Base-by-base conservation (phyloP, 2,888 invertebrate species). In the Cremastinae sp. region DNA sequence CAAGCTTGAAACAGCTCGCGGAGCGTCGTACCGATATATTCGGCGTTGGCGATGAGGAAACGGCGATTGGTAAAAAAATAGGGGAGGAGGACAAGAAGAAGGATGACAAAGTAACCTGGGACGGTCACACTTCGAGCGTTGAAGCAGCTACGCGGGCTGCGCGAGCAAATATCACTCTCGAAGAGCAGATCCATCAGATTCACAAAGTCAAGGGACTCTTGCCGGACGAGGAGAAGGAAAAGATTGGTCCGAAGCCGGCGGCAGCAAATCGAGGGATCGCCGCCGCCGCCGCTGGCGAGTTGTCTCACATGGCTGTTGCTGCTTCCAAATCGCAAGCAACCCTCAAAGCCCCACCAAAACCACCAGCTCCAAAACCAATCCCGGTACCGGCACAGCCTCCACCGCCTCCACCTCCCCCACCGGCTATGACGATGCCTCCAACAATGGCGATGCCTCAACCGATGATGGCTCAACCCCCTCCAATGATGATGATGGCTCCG, bases 1-100 rank as follows among this genome's bases (percentile, higher is more conserved):
- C 96, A 45, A 97, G 96, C 86, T 93, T 99, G 87, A 98, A 98
- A 89, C 95, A 97, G 88, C 92, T 99, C 85, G 99, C 99, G 0
- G 99, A 99, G 89, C 94, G 99, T 82, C 97, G 99, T 95, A 99
- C 99, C 0, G 99, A 99, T 92, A 99, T 99, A 90, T 99, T 99
- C 91, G 99, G 99, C 91, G 96, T 97, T 78, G 99, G 99, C 72
- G 97, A 97, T 89, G 98, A 99, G 90, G 99, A 99, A 92, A 98
- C 99, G 0, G 97, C 97, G 20, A 99, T 99, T 88, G 99, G 99
- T 92, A 98, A 98, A 91, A 99, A 99, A 92, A 96, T 98, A 77
- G 97, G 97, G 0, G 97, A 97, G 88, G 96, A 96, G 84, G 93
- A 93, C 79, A 96, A 96, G 90, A 93, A 93, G 80, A 95, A 96